phyloP scores from a whole-genome alignment of 2,888 invertebrate species.

The Galeruca laticollis region DNA sequence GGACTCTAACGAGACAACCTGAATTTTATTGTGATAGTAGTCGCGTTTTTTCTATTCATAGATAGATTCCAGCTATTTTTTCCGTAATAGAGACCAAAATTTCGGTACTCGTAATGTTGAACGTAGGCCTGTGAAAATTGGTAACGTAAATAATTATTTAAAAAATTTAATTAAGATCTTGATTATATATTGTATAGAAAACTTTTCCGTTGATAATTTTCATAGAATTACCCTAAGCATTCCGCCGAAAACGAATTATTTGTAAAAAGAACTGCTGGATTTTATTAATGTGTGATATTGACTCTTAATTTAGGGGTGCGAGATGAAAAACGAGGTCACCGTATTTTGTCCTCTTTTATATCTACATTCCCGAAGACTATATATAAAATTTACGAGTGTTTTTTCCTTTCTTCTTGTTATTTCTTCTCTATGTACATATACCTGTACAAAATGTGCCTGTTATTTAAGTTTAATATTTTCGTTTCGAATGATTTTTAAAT shows the following conservation, averaged over 20 bases:
- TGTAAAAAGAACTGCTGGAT: slow-evolving; percentile 33
- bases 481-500: slow-evolving; percentile 51
- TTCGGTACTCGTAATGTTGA: slow-evolving; percentile 26
- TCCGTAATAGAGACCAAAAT: slow-evolving; percentile 11
- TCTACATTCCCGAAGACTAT: slow-evolving; percentile 34
- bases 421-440: slow-evolving; percentile 62
- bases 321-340: slow-evolving; percentile 22
- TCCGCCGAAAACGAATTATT: slow-evolving; percentile 15
- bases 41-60: slow-evolving; percentile 50
- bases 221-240: not conserved
- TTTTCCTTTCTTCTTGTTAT: slow-evolving; percentile 54
- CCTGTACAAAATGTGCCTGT: slow-evolving; percentile 58
- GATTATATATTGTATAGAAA: too few species aligned
- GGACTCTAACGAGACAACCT: slow-evolving; percentile 62
- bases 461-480: slow-evolving; percentile 34
- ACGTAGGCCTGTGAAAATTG: slow-evolving; percentile 6
- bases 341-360: slow-evolving; percentile 24
- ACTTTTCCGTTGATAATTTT: not conserved
- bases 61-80: slow-evolving; percentile 28
- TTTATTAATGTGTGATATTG: slow-evolving; percentile 54
- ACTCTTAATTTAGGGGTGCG: slow-evolving; percentile 38
- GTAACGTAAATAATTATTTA: not conserved
- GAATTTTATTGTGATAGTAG: slow-evolving; percentile 61
- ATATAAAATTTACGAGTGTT: slow-evolving; percentile 48
- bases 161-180: too few species aligned